Evolutionary conservation across 2,888 invertebrate species (phyloP).

Genomic region (Timema cristinae): DNA sequence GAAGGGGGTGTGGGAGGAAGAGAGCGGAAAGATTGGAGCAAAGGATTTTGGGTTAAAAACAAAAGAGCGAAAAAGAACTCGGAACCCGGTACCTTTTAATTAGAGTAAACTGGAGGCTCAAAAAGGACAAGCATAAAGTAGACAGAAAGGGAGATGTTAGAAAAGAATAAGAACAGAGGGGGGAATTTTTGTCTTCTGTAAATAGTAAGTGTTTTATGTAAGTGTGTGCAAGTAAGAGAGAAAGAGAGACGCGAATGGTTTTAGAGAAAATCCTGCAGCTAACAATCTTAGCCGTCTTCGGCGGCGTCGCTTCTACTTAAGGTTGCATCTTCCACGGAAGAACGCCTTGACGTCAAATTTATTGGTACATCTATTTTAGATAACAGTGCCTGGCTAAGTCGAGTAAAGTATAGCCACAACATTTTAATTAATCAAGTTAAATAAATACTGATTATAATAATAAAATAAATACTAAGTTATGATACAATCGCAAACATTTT

Average conservation of each 20-base stretch:
- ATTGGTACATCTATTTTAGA: too few species aligned
- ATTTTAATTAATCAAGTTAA: too few species aligned
- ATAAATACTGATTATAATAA: too few species aligned
- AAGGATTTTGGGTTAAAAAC: constrained; percentile 31
- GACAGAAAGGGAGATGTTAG: not conserved
- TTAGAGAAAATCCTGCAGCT: not conserved
- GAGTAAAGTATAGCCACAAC: too few species aligned
- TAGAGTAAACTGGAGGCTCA: constrained; percentile 27
- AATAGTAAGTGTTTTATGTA: constrained; percentile 15
- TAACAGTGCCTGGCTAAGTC: too few species aligned
- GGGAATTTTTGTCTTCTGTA: constrained; percentile 7
- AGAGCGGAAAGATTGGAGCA: constrained; percentile 28
- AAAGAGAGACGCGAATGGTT: not conserved
- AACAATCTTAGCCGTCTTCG: not conserved
- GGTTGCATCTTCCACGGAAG: too few species aligned
- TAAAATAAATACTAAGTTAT: too few species aligned
- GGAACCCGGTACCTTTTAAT: constrained; percentile 31
- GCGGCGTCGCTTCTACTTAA: not conserved
- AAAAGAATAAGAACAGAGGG: not conserved
- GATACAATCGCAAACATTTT: too few species aligned
- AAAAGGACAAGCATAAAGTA: constrained; percentile 10
- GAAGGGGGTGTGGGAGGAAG: constrained; percentile 11
- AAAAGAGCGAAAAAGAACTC: constrained; percentile 27
- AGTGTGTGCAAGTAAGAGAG: not conserved
- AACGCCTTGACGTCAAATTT: too few species aligned